Evolutionary conservation across 2,113 vertebrate genomes (phyloP).

Genomic region (Pimephales promelas): DNA sequence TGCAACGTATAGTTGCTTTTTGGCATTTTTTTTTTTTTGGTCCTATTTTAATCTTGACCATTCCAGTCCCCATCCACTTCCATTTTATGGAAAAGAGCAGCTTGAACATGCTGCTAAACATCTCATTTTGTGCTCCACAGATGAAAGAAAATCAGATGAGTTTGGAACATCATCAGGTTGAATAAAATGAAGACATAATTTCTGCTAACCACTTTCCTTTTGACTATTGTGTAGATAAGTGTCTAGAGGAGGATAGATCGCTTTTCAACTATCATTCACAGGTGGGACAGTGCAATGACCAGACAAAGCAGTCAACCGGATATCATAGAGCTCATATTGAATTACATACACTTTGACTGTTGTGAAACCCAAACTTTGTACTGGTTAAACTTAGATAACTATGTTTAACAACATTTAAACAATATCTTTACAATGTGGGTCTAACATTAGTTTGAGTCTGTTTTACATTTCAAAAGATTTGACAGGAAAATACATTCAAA

Average conservation of each 20-base stretch:
- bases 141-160: not conserved
- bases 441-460: not conserved
- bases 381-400: not conserved
- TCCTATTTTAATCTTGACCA: not conserved
- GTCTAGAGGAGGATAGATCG: not conserved
- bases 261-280: conserved; percentile 5
- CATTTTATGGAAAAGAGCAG: not conserved
- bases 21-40: not conserved
- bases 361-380: conserved; percentile 4
- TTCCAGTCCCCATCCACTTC: not conserved
- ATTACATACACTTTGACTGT: not conserved
- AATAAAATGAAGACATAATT: not conserved
- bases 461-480: not conserved
- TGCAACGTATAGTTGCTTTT: too few relatives aligned
- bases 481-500: not conserved
- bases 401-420: not conserved
- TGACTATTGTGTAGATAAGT: not conserved
- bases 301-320: conserved; percentile 12
- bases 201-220: not conserved
- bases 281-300: not conserved
- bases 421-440: not conserved
- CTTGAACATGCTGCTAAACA: not conserved
- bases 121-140: not conserved
- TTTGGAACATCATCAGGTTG: not conserved
- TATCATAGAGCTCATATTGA: not conserved